Conservation (phyloP, 2,888 invertebrate species). For the Aphrophora alni region DNA sequence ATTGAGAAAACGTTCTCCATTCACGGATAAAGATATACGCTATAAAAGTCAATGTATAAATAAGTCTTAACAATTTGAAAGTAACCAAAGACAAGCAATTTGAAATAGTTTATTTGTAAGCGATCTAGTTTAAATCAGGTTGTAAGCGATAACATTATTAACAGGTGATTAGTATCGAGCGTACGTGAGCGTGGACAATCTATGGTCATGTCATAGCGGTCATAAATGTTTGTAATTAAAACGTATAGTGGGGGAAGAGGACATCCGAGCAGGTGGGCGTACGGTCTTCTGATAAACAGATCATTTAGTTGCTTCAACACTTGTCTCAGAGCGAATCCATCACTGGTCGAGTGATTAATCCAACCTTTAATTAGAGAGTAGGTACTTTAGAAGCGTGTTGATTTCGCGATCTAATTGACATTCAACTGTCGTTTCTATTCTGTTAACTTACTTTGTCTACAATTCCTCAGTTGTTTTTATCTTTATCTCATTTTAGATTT, state of each 20-base stretch:
- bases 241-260: not conserved
- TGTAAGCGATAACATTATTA: not conserved
- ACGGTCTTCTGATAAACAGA: not conserved
- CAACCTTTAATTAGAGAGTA: not conserved
- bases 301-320: not conserved
- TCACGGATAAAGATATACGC: no score
- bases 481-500: not conserved
- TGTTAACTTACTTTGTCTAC: not conserved
- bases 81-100: no score
- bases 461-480: not conserved
- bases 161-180: not conserved
- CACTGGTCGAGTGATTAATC: not conserved
- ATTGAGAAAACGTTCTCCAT: no score
- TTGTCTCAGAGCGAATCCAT: not conserved
- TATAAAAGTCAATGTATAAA: no score
- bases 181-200: not conserved
- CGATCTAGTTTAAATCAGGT: not conserved
- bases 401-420: not conserved
- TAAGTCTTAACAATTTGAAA: no score
- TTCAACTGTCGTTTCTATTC: not conserved
- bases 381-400: not conserved
- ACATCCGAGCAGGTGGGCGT: slow-evolving; percentile 9
- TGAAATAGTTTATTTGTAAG: not conserved
- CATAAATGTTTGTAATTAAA: not conserved
- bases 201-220: not conserved